Evolutionary conservation across 2,888 invertebrate species (phyloP).

Genomic region (Amblyjoppa fuscipennis): DNA sequence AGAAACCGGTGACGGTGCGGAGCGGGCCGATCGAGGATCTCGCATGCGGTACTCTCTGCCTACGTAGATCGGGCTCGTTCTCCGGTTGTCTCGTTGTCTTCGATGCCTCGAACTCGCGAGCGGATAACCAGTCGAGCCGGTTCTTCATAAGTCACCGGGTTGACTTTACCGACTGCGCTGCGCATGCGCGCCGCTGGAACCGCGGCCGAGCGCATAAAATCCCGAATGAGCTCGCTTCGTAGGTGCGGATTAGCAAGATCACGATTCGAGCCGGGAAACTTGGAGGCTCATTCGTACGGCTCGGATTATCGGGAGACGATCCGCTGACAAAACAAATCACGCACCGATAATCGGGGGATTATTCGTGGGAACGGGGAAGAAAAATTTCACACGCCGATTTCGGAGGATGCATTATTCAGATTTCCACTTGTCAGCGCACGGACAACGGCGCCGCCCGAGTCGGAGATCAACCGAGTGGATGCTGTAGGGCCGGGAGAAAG

Average conservation of each 20-base stretch:
- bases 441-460: not conserved
- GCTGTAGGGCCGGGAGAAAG: constrained; percentile 15
- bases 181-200: constrained; percentile 20
- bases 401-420: not conserved
- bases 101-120: constrained; percentile 1
- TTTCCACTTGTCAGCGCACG: not conserved
- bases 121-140: constrained; percentile 66
- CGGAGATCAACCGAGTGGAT: not conserved
- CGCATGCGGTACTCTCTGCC: constrained; percentile 25
- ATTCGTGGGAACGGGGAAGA: not conserved
- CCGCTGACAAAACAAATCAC: constrained; percentile 11
- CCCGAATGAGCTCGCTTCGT: constrained; percentile 27
- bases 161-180: constrained; percentile 17
- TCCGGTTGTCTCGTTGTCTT: constrained; percentile 44
- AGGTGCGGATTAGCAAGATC: constrained; percentile 2
- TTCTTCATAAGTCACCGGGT: constrained; percentile 67
- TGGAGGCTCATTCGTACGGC: not conserved
- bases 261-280: constrained; percentile 40
- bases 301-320: constrained; percentile 9
- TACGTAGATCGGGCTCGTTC: constrained; percentile 45
- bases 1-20: not conserved
- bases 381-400: not conserved
- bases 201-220: constrained; percentile 54
- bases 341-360: not conserved
- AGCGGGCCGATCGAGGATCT: not conserved